phyloP scores from a whole-genome alignment of 2,113 vertebrate genomes.

The Spheniscus mendiculus region DNA sequence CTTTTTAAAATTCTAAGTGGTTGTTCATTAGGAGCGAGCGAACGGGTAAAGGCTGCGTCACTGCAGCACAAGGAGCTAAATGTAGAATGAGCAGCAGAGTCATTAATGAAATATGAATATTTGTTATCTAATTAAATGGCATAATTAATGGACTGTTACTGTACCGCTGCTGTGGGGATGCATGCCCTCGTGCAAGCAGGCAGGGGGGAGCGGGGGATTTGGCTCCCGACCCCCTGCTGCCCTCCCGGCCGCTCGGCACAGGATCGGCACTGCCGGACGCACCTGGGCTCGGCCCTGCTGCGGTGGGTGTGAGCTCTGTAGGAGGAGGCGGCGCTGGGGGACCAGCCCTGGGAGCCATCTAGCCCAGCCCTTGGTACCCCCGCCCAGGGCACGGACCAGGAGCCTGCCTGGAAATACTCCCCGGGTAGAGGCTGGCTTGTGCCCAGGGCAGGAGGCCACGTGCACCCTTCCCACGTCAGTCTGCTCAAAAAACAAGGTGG shows the following conservation, averaged over 20 bases:
- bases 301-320: not conserved
- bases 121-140: constrained; percentile 68
- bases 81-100: constrained; percentile 47
- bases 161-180: not conserved
- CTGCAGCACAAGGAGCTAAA: constrained; percentile 65
- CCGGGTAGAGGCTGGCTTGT: not conserved
- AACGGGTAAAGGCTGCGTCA: constrained; percentile 62
- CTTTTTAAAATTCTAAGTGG: constrained; percentile 80
- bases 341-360: not conserved
- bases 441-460: not conserved
- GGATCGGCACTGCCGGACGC: rapidly evolving
- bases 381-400: rapidly evolving
- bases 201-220: rapidly evolving
- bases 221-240: not conserved
- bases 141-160: constrained; percentile 53
- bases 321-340: not conserved
- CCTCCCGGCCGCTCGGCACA: not conserved
- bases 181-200: rapidly evolving
- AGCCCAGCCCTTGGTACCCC: not conserved
- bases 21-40: constrained; percentile 74
- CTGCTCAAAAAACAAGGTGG: not conserved
- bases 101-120: constrained; percentile 71
- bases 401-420: not conserved
- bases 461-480: rapidly evolving
- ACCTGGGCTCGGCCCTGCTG: rapidly evolving